Percentiles rank a stretch among this genome's conserved stretches.
These are phyloP conservation scores for Delphinus delphis DNA, from an alignment of 2,113 vertebrate genomes.

Conservation along the genomic window DNA sequence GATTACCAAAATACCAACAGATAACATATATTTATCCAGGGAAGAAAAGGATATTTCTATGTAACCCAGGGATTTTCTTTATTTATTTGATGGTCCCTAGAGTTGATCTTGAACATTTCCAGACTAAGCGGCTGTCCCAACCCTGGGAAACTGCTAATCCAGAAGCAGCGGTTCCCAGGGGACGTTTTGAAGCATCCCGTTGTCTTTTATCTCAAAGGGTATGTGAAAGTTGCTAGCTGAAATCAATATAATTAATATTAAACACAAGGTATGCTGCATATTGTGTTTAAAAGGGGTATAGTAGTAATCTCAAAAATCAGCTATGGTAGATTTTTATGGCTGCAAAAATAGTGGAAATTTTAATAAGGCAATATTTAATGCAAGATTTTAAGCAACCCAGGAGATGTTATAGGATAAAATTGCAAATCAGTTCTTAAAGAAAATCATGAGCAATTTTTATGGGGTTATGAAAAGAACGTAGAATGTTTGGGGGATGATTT, in stretches of 20 bases:
- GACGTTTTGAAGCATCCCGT: background rate
- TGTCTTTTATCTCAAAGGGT: background rate
- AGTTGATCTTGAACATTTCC: background rate
- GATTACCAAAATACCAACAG: background rate
- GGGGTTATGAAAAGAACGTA: background rate
- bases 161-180: background rate
- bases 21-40: background rate
- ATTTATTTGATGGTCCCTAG: background rate
- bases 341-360: background rate
- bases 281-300: background rate
- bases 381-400: background rate
- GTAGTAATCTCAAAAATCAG: background rate
- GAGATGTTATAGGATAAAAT: background rate
- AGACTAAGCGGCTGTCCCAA: background rate
- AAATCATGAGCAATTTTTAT: background rate
- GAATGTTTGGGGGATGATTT: background rate
- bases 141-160: background rate
- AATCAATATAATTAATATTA: constrained; percentile 17
- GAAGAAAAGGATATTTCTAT: background rate
- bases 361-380: background rate
- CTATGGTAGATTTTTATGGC: background rate
- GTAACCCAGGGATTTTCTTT: background rate
- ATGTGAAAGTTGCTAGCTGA: background rate
- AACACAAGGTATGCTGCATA: background rate
- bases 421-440: background rate